These are phyloP conservation scores for Chelon auratus DNA, from an alignment of 2,797 vertebrate genomes.

Conservation along the genomic window DNA sequence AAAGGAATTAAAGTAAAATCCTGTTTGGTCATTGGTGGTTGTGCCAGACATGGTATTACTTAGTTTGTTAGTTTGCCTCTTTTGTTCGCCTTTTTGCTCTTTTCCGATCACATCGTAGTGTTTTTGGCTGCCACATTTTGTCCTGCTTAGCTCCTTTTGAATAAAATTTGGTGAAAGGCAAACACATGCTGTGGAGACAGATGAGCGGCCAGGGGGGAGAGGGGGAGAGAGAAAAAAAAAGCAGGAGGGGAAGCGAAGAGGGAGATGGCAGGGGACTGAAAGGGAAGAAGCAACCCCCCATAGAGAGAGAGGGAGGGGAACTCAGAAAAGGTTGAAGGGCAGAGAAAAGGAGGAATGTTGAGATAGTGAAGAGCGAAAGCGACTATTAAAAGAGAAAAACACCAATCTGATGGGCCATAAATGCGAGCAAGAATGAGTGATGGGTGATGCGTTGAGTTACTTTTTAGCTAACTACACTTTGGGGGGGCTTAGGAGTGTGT, in stretches of 20 bases:
- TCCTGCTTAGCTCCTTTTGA: constrained; percentile 67
- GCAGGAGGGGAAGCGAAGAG: constrained; percentile 56
- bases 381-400: constrained; percentile 43
- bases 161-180: constrained; percentile 79
- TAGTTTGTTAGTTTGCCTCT: constrained; percentile 59
- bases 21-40: not conserved
- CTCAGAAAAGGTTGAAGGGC: constrained; percentile 77
- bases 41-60: constrained; percentile 17
- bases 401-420: constrained; percentile 51
- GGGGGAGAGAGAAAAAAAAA: constrained; percentile 38
- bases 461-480: constrained; percentile 43
- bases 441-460: constrained; percentile 32
- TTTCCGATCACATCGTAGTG: constrained; percentile 47
- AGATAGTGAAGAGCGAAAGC: constrained; percentile 67
- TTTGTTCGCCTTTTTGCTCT: constrained; percentile 52
- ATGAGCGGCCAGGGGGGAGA: constrained; percentile 72
- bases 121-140: constrained; percentile 52
- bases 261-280: constrained; percentile 76
- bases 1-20: constrained; percentile 14
- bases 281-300: constrained; percentile 78
- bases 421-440: constrained; percentile 33
- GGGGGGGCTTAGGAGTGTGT: constrained; percentile 28
- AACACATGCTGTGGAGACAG: constrained; percentile 80
- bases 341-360: constrained; percentile 74
- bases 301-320: constrained; percentile 73